Percentiles rank a stretch among this genome's conserved stretches.
phyloP scores from a whole-genome alignment of 1,140 invertebrate species.

The Bombus haemorrhoidalis region DNA sequence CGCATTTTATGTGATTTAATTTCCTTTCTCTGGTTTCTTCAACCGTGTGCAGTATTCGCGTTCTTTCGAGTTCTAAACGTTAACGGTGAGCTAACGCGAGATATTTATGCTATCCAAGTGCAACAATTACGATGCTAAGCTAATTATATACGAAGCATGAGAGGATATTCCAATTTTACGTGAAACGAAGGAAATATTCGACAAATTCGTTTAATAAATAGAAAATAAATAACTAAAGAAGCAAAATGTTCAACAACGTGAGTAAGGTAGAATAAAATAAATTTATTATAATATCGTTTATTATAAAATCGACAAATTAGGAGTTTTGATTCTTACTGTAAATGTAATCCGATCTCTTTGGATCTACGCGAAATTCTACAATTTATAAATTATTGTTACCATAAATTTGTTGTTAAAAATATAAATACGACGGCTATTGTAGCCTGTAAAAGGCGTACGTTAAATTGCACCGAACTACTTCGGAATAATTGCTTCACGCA shows the following conservation, averaged over 20 bases:
- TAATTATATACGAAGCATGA: not conserved
- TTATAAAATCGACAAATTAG: not conserved
- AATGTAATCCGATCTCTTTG: not conserved
- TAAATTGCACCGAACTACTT: constrained; percentile 3
- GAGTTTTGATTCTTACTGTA: not conserved
- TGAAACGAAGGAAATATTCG: not conserved
- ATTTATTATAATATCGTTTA: not conserved
- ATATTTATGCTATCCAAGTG: not conserved
- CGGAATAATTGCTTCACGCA: constrained; percentile 18
- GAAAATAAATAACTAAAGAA: not conserved
- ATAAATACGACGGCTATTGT: not conserved
- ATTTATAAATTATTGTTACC: too few species aligned
- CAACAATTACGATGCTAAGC: not conserved
- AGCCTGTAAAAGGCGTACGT: not conserved
- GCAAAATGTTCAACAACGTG: not conserved
- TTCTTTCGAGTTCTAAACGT: constrained; percentile 5
- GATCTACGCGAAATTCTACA: not conserved
- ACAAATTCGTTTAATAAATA: not conserved
- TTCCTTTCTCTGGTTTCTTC: not conserved
- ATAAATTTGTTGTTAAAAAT: not conserved
- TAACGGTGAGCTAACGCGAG: not conserved
- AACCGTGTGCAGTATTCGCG: not conserved
- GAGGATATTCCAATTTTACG: not conserved
- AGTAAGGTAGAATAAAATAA: not conserved
- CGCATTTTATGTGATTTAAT: constrained; percentile 37